Base-by-base conservation (phyloP, 2,888 invertebrate species). In the Beris chalybata region DNA sequence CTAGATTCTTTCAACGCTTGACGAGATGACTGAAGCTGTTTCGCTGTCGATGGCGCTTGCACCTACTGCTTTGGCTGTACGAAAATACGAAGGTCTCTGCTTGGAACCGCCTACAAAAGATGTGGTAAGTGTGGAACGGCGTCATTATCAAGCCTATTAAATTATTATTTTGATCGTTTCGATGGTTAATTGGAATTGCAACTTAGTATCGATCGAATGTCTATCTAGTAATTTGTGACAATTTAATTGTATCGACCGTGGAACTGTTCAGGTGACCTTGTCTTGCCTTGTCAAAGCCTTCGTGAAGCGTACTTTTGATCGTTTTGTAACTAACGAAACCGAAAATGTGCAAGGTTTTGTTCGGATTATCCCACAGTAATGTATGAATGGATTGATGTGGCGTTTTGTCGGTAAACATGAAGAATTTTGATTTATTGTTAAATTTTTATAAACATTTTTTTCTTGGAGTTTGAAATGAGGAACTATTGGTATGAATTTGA, bases 81-180 rank as follows among this genome's bases (percentile, higher is more conserved):
- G 71, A 67, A 71, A 71, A 68, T 73, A 69, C 65, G 65, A 73
- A 68, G 73, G 72, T 68, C 67, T 74, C 53, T 65, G 71, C 43
- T 65, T 73, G 54, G 73, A 74, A 47, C 72, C 73, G 48, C 69
- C 70, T 32, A 71, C 69, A 65, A 71, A 71, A 66, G 70, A 74
- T 70, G 44, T 74, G 70, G 73, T 73, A 67, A 73, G 73, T 73
- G 38, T 38, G n/a, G n/a, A 43, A 38, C 38, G 9, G 5, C 38
- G 5, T 38, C 38, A 38, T 52, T 61, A 48, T 2, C 15, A 15
- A 48, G n/a, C 5, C 48, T 11, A 13, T 11, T 11, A n/a, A 48
- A n/a, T 48, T 48, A n/a, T 1, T 12, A 13, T 9, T 44, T 12
- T 44, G 44, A n/a, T 12, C 12, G 12, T 48, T 12, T 48, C 48